Percentiles rank a stretch among this genome's conserved stretches.
Evolutionary conservation across 1,140 invertebrate genomes (phyloP).

Genomic region (Calliopsis andreniformis): DNA sequence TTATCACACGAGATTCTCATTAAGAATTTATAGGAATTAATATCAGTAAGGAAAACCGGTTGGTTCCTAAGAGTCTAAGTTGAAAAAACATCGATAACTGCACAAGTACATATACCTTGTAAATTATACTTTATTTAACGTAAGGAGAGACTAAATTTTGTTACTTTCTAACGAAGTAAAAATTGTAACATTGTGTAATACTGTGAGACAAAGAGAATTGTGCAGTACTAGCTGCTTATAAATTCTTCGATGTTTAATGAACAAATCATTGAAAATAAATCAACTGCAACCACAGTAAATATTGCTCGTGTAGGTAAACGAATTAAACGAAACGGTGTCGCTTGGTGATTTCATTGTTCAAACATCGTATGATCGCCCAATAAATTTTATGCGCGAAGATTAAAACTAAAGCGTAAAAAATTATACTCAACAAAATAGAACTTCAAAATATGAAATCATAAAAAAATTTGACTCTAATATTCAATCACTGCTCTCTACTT

Average conservation of each 20-base stretch:
- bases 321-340: background rate
- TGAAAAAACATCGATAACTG: constrained; percentile 74
- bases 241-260: background rate
- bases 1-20: constrained; percentile 11
- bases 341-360: background rate
- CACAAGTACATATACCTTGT: background rate
- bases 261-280: constrained; percentile 20
- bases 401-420: constrained; percentile 71
- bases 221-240: too few species aligned
- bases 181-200: background rate
- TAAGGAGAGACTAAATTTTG: background rate
- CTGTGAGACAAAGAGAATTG: background rate
- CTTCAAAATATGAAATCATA: too few species aligned
- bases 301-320: constrained; percentile 1
- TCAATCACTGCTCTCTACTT: too few species aligned
- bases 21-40: constrained; percentile 25
- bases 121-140: constrained; percentile 10
- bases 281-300: background rate
- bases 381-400: background rate
- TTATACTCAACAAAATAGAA: background rate
- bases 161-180: background rate
- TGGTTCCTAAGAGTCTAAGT: constrained; percentile 81
- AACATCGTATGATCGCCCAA: constrained; percentile 1
- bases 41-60: constrained; percentile 54
- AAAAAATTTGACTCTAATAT: too few species aligned